Evolutionary conservation across 2,113 vertebrate genomes (phyloP).

Genomic region (Equus quagga): DNA sequence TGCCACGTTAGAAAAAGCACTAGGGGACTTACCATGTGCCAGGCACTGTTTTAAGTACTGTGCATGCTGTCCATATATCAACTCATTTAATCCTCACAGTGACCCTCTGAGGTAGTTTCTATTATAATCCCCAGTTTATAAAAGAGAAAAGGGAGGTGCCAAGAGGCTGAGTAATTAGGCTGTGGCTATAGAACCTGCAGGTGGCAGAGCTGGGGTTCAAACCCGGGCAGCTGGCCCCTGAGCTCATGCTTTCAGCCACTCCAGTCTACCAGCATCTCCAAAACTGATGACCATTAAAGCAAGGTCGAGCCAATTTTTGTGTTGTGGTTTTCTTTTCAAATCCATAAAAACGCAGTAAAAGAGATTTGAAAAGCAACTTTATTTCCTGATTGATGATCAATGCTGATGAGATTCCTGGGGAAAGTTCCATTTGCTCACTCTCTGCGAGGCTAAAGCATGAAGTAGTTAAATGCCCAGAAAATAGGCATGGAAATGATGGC

Average conservation of each 20-base stretch:
- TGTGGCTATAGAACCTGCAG: not conserved
- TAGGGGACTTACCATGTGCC: not conserved
- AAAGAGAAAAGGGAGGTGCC: not conserved
- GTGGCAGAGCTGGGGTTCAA: not conserved
- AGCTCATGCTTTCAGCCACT: not conserved
- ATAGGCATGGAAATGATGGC: not conserved
- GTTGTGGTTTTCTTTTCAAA: not conserved
- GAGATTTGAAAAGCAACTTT: not conserved
- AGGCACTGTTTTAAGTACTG: not conserved
- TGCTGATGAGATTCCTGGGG: not conserved
- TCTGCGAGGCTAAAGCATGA: not conserved
- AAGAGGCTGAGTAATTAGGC: not conserved
- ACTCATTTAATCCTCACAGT: not conserved
- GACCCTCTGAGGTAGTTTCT: not conserved
- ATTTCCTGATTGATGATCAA: not conserved
- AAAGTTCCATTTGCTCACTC: not conserved
- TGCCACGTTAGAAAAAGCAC: not conserved
- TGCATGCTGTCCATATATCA: not conserved
- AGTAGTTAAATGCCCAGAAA: not conserved
- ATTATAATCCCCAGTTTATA: not conserved
- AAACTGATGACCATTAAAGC: not conserved
- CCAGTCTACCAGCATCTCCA: not conserved
- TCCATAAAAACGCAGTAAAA: conserved; percentile 26
- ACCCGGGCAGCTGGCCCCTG: not conserved
- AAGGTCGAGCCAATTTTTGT: not conserved